Evolutionary conservation across 1,140 invertebrate genomes (phyloP), one percentile per base, ranked within the genome.

Genomic region (Augochlora pura): DNA sequence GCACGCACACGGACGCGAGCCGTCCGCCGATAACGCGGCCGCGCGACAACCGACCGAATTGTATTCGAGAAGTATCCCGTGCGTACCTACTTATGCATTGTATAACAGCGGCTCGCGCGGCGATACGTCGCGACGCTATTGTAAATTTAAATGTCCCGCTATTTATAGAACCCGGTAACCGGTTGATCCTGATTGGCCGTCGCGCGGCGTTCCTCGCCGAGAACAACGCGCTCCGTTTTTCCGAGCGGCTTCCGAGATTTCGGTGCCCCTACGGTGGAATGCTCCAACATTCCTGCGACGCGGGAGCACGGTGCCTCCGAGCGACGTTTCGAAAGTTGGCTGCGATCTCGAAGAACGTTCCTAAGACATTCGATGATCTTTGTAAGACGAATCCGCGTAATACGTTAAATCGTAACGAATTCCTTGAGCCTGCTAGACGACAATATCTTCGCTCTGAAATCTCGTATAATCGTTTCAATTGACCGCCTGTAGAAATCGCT

Each of bases 61-160:
- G 39, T 63, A 39, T 71, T 70, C 75, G n/a, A 71, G 75, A 77
- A 70, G 60, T 70, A 70, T 62, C 59, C 62, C 21, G 23, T 18
- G 16, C 16, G 16, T 4, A 23, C 42, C 42, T 46, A 46, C 32
- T 32, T 32, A 32, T 32, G 4, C 32, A 32, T 32, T 32, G 32
- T 54, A n/a, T n/a, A 16, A 27, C 27, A 46, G 32, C 25, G 42
- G 21, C 49, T 57, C 46, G 54, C 14, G 9, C 54, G 54, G 5
- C 21, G 12, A n/a, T 49, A 62, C 66, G 52, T 77, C 75, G 21
- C 42, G 7, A 2, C 4, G 65, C 39, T 32, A 77, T 70, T 77
- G 75, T 77, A 77, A 77, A 77, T 77, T 76, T n/a, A 70, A 70
- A 70, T 70, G 27, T 77, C 16, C 7, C 65, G 54, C 76, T 65